A percentile compares a stretch with the other conserved stretches of the same genome.
phyloP scores from a whole-genome alignment of 2,888 invertebrate species.

The Taphrorychus bicolor region DNA sequence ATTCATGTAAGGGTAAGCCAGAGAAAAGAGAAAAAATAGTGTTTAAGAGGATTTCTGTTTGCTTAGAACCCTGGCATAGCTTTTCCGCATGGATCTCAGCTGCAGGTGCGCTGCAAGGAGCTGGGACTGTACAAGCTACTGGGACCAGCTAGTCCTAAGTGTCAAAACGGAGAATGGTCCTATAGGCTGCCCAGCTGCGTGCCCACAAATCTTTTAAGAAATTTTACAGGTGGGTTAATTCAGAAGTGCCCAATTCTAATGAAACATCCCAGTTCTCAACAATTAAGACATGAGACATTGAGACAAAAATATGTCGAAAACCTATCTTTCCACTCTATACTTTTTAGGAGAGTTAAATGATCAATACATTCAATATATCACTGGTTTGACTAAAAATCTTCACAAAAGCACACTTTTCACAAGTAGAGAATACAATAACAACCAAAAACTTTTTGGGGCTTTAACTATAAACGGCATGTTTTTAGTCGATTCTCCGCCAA shows the following conservation, averaged over 20 bases:
- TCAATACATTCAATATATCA: no score
- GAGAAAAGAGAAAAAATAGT: neutral
- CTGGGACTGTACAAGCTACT: constrained; percentile 84
- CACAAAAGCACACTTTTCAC: no score
- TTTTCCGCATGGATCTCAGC: constrained; percentile 79
- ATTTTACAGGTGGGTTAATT: constrained; percentile 75
- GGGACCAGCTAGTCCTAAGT: constrained; percentile 77
- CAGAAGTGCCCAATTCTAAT: no score
- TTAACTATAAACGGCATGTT: constrained; percentile 20
- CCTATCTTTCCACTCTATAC: no score
- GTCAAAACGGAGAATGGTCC: constrained; percentile 84
- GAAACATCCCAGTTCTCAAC: no score
- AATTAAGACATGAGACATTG: no score
- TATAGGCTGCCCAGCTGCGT: constrained; percentile 81
- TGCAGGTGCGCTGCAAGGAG: constrained; percentile 79
- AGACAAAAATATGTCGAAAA: no score
- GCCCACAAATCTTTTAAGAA: constrained; percentile 85
- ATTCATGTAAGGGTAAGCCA: constrained; percentile 67
- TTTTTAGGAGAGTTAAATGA: no score
- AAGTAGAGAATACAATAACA: no score
- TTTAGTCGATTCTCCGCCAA: constrained; percentile 82
- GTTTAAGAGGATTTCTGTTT: neutral
- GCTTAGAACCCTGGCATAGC: constrained; percentile 67
- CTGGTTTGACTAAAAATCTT: no score
- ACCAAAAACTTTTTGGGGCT: no score